Evolutionary conservation across 2,888 invertebrate species (phyloP), one percentile per base, ranked within the genome.

Genomic region (Timema cristinae): DNA sequence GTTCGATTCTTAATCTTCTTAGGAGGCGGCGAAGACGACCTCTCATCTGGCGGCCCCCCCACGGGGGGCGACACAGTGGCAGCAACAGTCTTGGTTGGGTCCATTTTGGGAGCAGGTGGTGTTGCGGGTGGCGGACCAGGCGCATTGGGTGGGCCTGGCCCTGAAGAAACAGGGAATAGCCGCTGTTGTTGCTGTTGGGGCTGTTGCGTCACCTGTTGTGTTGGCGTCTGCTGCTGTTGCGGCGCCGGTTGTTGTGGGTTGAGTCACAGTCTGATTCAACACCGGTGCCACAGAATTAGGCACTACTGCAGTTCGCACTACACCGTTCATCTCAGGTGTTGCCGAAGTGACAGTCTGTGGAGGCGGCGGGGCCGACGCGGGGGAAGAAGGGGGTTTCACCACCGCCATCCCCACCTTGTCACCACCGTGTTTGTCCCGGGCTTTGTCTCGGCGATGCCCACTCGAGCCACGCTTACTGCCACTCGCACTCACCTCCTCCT

Each of bases 371-470:
- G 71, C 74, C 77, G 71, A 63, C 13, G 70, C 66, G 7, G 73
- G 73, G 47, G 71, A 73, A 68, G 71, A 73, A 69, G 68, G 74
- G 61, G 67, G 59, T 72, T 16, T 73, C 15, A 71, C 71, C 69
- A 68, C 66, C 66, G 71, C 72, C 49, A 69, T 66, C 50, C 73
- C 68, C 15, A 75, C 74, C 71, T 75, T 75, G 59, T 75, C 76
- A 69, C 75, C 74, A 63, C 75, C 86, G 83, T 89, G 89, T 81
- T 89, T 89, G 78, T 89, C 89, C 32, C 89, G 84, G 77, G 88
- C 85, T 80, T 93, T 93, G 81, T 93, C 93, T 74, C 92, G 86
- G 67, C 93, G 87, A 81, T 93, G 93, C n/a, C 92, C 90, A 79
- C 92, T 91, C 71, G 92, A 92, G 77, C 91, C 91, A 61, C 92